These are phyloP conservation scores for Brienomyrus longianalis DNA, from an alignment of 2,113 vertebrate genomes.

Conservation along the genomic window DNA sequence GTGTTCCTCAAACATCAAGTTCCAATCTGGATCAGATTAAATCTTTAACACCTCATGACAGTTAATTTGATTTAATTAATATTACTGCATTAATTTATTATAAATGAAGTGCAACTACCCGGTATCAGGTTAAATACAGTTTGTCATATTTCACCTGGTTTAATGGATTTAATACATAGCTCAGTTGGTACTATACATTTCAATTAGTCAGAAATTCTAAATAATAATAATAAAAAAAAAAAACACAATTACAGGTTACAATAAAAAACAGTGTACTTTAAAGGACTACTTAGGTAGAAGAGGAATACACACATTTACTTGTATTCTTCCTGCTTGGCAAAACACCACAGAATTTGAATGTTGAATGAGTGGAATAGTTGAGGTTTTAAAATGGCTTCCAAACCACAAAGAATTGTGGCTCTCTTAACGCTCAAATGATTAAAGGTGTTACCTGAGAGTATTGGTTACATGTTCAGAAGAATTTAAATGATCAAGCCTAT, in stretches of 20 bases:
- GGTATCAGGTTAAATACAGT: background rate
- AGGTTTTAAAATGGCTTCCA: background rate
- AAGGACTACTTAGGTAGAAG: background rate
- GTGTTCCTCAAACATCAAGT: background rate
- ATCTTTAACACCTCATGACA: background rate
- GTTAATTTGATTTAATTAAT: background rate
- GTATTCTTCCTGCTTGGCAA: background rate
- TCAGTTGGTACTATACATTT: background rate
- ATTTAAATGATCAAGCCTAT: background rate
- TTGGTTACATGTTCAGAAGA: background rate
- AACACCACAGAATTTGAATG: background rate
- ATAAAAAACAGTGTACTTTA: background rate
- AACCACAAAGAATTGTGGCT: background rate
- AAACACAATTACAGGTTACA: background rate
- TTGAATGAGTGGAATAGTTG: background rate
- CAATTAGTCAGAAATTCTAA: background rate
- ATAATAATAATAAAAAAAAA: background rate
- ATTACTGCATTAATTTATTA: background rate
- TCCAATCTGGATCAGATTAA: background rate
- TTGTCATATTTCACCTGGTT: background rate
- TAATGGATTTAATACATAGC: background rate
- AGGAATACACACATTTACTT: background rate
- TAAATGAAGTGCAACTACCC: background rate
- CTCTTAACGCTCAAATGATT: background rate
- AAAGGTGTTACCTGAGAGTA: background rate